Evolutionary conservation across 2,888 invertebrate species (phyloP), one percentile per base, ranked within the genome.

Genomic region (Drosophila aldrichi): DNA sequence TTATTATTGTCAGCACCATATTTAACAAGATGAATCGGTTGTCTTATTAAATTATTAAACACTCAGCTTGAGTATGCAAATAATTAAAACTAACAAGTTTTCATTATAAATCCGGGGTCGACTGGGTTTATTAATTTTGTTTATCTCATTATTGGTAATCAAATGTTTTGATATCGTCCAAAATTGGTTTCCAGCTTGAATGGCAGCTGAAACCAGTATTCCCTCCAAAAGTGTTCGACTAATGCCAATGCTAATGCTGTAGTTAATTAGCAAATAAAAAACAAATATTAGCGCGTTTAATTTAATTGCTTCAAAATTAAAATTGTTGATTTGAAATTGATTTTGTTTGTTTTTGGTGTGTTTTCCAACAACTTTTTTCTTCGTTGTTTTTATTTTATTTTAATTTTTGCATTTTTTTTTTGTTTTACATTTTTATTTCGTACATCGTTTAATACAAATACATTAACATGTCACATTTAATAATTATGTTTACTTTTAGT

Each of bases 381-480:
- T 3, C 6, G 16, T 25, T 22, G 0, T 22, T 34, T 22, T 8
- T 51, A 68, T 66, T 64, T 25, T 32, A 59, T 22, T 66, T 70
- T 52, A 1, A 29, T 29, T 38, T 65, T 69, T 73, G 25, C 25
- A 63, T 9, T 25, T 52, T 77, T 71, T 86, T 71, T 80, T n/a
- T n/a, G n/a, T n/a, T n/a, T n/a, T n/a, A n/a, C n/a, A n/a, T n/a
- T 48, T 25, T 44, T 44, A 79, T 70, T 59, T 70, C 78, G 70
- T 89, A 81, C 80, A 84, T 81, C 70, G 59, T 81, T 81, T 71
- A 88, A 85, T 85, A 87, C 89, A 82, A 88, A 85, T 88, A 89
- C 86, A 82, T 87, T 82, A 89, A 87, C 86, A 87, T 80, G 82
- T 87, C 77, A 89, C 89, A 87, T 89, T 82, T 82, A 89, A 74